Conservation (phyloP, 2,888 invertebrate genomes). For the Invenusta paracnida region DNA sequence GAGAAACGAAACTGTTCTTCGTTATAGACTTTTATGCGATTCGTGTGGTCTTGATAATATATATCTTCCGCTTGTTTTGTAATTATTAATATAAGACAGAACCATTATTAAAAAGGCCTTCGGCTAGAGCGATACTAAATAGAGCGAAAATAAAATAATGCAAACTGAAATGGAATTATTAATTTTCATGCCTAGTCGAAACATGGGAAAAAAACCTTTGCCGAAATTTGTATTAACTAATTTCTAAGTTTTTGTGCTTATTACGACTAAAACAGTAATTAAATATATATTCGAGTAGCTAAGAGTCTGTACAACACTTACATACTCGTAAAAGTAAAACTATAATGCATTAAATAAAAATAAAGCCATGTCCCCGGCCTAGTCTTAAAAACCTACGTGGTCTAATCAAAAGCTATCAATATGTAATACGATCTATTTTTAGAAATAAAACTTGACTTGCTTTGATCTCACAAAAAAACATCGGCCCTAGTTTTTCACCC, state of each 20-base stretch:
- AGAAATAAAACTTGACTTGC: not conserved
- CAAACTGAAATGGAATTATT: not conserved
- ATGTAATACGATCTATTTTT: not conserved
- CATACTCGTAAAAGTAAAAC: no score
- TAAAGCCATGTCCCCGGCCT: no score
- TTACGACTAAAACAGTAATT: not conserved
- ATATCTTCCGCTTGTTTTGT: not conserved
- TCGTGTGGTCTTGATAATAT: not conserved
- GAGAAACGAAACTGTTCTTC: no score
- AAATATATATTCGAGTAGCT: not conserved
- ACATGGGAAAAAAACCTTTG: no score
- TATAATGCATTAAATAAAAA: no score
- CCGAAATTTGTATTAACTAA: not conserved
- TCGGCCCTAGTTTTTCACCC: not conserved
- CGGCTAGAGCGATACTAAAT: not conserved
- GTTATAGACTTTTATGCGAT: no score
- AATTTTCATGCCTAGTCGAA: no score
- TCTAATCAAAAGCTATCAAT: not conserved
- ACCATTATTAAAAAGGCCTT: no score
- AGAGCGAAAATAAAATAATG: not conserved
- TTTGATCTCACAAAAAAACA: not conserved
- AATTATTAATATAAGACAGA: not conserved
- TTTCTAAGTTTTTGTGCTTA: not conserved
- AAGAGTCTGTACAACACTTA: not conserved
- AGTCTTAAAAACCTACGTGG: not conserved